Evolutionary conservation across 2,797 vertebrate genomes (phyloP).

Genomic region (Emys orbicularis): DNA sequence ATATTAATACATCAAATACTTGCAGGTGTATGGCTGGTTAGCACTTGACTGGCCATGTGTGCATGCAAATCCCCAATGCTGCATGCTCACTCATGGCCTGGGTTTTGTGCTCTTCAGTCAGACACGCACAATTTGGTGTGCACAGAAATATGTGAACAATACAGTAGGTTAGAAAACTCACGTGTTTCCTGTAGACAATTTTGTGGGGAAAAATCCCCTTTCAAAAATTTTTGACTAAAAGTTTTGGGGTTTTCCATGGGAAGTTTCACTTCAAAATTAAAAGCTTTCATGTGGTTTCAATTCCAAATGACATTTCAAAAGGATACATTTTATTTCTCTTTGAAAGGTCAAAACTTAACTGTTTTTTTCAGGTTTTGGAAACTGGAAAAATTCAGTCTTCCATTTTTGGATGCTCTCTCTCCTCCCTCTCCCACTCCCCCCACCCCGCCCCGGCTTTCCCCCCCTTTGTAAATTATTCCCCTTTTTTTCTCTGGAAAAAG

Average conservation of each 20-base stretch:
- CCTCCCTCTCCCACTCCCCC: too few relatives aligned
- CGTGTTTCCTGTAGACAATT: background rate
- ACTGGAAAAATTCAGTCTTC: background rate
- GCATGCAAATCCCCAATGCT: background rate
- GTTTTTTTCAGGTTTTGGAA: background rate
- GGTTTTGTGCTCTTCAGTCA: background rate
- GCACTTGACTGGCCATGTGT: background rate
- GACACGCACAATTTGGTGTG: background rate
- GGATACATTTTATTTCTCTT: background rate
- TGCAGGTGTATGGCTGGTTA: background rate
- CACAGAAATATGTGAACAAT: background rate
- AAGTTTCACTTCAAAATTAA: background rate
- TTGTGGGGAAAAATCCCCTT: background rate
- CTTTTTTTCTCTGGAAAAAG: background rate
- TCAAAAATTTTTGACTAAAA: background rate
- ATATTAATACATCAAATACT: background rate
- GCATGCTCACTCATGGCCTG: background rate
- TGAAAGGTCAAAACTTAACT: background rate
- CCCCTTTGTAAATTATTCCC: background rate
- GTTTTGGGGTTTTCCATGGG: background rate
- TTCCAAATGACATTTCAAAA: background rate
- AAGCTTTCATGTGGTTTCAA: background rate
- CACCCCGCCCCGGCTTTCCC: accelerated
- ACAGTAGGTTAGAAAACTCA: background rate
- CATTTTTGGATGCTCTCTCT: background rate